A percentile compares a stretch with the other conserved stretches of the same genome.
Evolutionary conservation across 2,888 invertebrate species (phyloP).

Genomic region (Rhodophaea formosa): DNA sequence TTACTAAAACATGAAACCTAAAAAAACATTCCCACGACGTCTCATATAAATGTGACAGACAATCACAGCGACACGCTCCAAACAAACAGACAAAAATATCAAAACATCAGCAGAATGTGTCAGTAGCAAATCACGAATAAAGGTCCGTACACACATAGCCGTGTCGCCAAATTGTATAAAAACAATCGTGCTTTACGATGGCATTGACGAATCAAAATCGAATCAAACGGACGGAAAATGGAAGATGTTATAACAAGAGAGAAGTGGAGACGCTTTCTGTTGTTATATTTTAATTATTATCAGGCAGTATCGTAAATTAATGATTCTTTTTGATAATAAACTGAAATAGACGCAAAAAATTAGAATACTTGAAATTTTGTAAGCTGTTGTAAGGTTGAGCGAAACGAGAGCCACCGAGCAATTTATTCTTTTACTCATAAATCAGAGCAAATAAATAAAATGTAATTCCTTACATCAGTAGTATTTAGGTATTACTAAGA

Average conservation of each 20-base stretch:
- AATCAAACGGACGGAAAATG: constrained; percentile 73
- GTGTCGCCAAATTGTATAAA: constrained; percentile 75
- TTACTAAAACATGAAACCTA: constrained; percentile 13
- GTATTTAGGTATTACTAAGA: too few species aligned
- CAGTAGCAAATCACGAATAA: constrained; percentile 75
- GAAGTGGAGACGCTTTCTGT: constrained; percentile 37
- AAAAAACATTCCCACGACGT: constrained; percentile 61
- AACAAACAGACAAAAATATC: constrained; percentile 45
- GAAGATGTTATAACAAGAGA: constrained; percentile 55
- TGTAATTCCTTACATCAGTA: too few species aligned
- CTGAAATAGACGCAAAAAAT: too few species aligned
- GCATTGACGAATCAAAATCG: constrained; percentile 75
- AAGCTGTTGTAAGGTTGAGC: too few species aligned
- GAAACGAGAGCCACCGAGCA: too few species aligned
- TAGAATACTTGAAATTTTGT: too few species aligned
- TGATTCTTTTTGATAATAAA: too few species aligned
- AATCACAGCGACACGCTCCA: constrained; percentile 73
- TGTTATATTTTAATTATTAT: too few species aligned
- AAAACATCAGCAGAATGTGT: constrained; percentile 64
- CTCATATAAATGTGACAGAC: constrained; percentile 75
- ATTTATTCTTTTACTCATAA: too few species aligned
- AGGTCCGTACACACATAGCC: constrained; percentile 58
- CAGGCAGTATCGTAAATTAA: too few species aligned
- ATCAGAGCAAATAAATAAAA: too few species aligned
- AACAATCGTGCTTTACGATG: constrained; percentile 76